Base-by-base conservation (phyloP, 2,888 invertebrate species). In the Neoscelio sp. region DNA sequence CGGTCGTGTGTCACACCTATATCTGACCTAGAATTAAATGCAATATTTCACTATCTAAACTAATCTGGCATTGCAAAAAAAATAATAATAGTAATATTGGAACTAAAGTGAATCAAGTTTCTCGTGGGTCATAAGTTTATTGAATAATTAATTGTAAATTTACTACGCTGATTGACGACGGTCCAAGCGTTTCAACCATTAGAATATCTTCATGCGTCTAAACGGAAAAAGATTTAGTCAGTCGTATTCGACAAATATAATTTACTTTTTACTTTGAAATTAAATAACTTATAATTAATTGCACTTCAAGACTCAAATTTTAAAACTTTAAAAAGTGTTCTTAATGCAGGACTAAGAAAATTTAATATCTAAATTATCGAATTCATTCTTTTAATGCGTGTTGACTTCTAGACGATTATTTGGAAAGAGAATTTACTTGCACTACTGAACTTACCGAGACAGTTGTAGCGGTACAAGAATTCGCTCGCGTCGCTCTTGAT, bases 391-490 rank as follows among this genome's bases (percentile, higher is more conserved):
- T n/a, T n/a, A n/a, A n/a, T n/a, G n/a, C n/a, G n/a, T n/a, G n/a
- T 23, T 23, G 13, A 38, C 12, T 20, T 12, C 10, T 4, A n/a
- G 44, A 23, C 23, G 12, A 62, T 44, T 18, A 20, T 30, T 23
- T n/a, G 30, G 6, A 48, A 15, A 4, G 23, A 1, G 6, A n/a
- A 17, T 33, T 17, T 52, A 6, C 8, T 0, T 52, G 38, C 12
- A 38, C n/a, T n/a, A n/a, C n/a, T n/a, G n/a, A 13, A 71, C 95
- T 94, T 94, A 96, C 96, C 93, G 96, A 96, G 89, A 96, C 96
- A 87, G 96, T 96, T 84, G 96, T 96, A 54, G 95, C 95, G 80
- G 96, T 96, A 90, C 95, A 95, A 81, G 96, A 96, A 91, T 96
- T 96, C 80, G 96, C 95, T 78, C 96, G 93, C 73, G 95, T 95